Conservation (phyloP, 2,888 invertebrate genomes). For the Fragum fragum region DNA sequence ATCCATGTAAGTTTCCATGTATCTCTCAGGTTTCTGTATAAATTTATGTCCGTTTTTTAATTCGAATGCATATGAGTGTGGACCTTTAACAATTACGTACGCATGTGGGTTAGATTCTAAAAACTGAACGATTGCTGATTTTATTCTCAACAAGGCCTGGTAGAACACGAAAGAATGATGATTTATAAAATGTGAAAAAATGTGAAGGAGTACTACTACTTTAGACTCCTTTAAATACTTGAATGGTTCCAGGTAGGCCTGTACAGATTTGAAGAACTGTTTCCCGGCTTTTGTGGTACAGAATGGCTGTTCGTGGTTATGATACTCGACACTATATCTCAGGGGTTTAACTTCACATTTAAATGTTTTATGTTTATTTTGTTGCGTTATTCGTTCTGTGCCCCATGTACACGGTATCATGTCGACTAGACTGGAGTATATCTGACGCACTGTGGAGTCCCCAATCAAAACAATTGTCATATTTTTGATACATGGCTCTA, state of each 20-base stretch:
- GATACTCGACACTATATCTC: background rate
- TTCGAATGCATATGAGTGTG: slow-evolving; percentile 51
- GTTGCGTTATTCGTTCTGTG: background rate
- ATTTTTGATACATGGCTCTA: background rate
- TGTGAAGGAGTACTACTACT: background rate
- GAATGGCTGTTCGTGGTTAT: background rate
- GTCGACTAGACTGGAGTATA: background rate
- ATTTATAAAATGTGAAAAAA: slow-evolving; percentile 47
- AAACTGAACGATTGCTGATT: slow-evolving; percentile 31
- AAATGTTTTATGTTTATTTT: slow-evolving; percentile 6
- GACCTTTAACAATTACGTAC: slow-evolving; percentile 47
- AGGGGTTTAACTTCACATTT: background rate
- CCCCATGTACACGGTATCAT: slow-evolving; percentile 1
- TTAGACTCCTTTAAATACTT: background rate
- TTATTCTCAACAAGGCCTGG: slow-evolving; percentile 32
- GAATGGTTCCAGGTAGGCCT: background rate
- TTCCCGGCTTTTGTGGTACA: background rate
- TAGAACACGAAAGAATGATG: slow-evolving; percentile 53
- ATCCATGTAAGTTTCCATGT: slow-evolving; percentile 41
- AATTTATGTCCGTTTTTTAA: slow-evolving; percentile 34
- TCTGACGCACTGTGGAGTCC: slow-evolving; percentile 7
- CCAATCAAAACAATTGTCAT: background rate
- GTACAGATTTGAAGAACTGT: slow-evolving; percentile 4
- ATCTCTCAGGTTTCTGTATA: slow-evolving; percentile 51
- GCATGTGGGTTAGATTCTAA: slow-evolving; percentile 37